Evolutionary conservation across 2,113 vertebrate species (phyloP).

Genomic region (Hepsetus odoe): DNA sequence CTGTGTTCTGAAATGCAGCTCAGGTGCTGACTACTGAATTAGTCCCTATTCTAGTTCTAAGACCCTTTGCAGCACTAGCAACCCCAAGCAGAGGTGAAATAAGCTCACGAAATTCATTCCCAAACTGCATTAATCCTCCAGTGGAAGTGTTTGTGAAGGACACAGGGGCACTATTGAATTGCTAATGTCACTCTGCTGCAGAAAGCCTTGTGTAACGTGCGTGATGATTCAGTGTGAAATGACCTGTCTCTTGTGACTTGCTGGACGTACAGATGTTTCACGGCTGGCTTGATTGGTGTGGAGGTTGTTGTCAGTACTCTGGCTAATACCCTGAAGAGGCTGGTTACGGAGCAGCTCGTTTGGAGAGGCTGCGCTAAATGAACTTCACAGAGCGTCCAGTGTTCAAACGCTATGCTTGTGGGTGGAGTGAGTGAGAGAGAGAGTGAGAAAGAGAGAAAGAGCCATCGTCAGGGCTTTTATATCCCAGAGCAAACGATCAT

Average conservation of each 20-base stretch:
- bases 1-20: background rate
- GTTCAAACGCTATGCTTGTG: constrained; percentile 40
- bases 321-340: constrained; percentile 38
- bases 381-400: constrained; percentile 37
- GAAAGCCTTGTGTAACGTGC: constrained; percentile 27
- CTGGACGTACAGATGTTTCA: constrained; percentile 26
- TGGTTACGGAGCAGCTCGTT: constrained; percentile 16
- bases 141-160: constrained; percentile 33
- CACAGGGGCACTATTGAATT: constrained; percentile 10
- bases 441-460: background rate
- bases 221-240: constrained; percentile 44
- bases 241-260: constrained; percentile 27
- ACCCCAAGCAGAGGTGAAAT: background rate
- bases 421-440: constrained; percentile 30
- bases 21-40: background rate
- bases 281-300: constrained; percentile 34
- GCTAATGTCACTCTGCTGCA: constrained; percentile 23
- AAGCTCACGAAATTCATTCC: background rate
- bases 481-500: constrained; percentile 53
- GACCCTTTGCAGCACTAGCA: background rate
- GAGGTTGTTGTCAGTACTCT: constrained; percentile 15
- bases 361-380: constrained; percentile 32
- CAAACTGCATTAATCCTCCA: constrained; percentile 12
- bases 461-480: constrained; percentile 43
- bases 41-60: background rate